phyloP scores from a whole-genome alignment of 92 coral and sea anemone genomes.

The Umimayanthus chanpuru region DNA sequence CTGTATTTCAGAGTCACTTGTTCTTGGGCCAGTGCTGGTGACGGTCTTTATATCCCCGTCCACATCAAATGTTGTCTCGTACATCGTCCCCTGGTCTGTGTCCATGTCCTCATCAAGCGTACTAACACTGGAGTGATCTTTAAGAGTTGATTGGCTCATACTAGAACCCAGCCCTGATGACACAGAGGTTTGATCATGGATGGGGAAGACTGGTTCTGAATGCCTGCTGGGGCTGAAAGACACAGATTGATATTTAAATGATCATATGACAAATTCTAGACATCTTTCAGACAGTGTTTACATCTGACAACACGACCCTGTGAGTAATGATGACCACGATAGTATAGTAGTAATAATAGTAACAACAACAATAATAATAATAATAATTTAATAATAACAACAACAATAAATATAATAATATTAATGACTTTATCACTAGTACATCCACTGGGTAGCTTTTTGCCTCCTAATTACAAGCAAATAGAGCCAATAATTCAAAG shows the following conservation, averaged over 20 bases:
- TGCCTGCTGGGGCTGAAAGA: constrained; percentile 33
- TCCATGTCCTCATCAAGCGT: constrained; percentile 34
- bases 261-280: neutral
- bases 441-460: no score
- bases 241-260: neutral
- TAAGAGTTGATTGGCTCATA: constrained; percentile 20
- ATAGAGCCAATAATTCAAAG: no score
- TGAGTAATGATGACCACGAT: no score
- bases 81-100: constrained; percentile 66
- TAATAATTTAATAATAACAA: no score
- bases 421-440: no score
- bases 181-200: constrained; percentile 35
- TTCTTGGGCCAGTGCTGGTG: constrained; percentile 46
- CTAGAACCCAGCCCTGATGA: constrained; percentile 28
- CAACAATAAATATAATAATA: no score
- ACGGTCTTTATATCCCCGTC: constrained; percentile 78
- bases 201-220: constrained; percentile 39
- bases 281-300: no score
- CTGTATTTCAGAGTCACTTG: constrained; percentile 37
- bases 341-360: no score
- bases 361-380: no score
- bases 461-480: no score
- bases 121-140: constrained; percentile 45
- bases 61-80: constrained; percentile 87
- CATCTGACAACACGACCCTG: no score